These are phyloP conservation scores for Synanthedon myopaeformis DNA, from an alignment of 2,888 invertebrate species.

Conservation along the genomic window DNA sequence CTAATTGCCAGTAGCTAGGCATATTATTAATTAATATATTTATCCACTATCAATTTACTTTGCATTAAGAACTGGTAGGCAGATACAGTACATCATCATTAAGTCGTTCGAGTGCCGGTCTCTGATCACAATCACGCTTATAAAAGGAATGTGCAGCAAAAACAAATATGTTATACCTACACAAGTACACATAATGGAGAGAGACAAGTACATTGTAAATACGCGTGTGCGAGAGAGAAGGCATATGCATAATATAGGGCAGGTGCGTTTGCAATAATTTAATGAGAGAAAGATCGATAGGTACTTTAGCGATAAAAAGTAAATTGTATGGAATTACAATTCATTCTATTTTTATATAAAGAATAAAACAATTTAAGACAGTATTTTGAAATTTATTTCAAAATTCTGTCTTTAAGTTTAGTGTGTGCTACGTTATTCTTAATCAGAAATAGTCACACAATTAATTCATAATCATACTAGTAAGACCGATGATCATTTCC, in stretches of 20 bases:
- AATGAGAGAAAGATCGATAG: background rate
- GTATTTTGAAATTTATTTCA: too few relatives aligned
- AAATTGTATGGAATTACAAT: background rate
- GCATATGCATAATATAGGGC: conserved; percentile 12
- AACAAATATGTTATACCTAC: conserved; percentile 16
- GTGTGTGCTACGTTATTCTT: too few relatives aligned
- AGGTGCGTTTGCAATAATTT: conserved; percentile 17
- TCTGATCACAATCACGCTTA: conserved; percentile 25
- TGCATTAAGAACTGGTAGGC: background rate
- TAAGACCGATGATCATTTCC: too few relatives aligned
- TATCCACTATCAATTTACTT: too few relatives aligned
- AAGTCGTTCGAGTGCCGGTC: conserved; percentile 13
- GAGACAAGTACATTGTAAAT: conserved; percentile 11
- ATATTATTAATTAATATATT: too few relatives aligned
- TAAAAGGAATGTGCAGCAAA: conserved; percentile 20
- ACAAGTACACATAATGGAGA: conserved; percentile 13
- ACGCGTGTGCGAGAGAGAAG: conserved; percentile 11
- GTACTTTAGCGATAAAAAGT: background rate
- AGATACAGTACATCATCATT: conserved; percentile 10
- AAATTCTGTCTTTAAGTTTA: too few relatives aligned
- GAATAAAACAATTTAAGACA: too few relatives aligned
- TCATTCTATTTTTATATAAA: background rate
- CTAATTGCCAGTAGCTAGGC: too few relatives aligned
- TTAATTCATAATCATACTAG: too few relatives aligned
- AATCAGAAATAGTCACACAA: too few relatives aligned